Percentiles rank a stretch among this genome's conserved stretches.
Evolutionary conservation across 2,113 vertebrate genomes (phyloP).

Genomic region (Peromyscus maniculatus): DNA sequence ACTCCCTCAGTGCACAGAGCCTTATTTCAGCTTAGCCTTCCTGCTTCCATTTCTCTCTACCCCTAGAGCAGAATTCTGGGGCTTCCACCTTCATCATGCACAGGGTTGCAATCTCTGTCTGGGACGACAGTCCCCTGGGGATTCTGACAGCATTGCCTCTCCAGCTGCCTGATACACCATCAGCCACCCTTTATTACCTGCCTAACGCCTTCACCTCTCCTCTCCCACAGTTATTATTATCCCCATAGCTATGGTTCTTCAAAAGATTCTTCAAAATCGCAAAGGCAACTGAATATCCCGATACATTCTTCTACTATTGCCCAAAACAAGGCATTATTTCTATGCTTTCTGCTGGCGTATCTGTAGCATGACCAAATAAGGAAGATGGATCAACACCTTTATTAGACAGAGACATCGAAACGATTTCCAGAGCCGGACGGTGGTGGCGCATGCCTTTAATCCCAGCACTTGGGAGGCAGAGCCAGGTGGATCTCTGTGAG

Average conservation of each 20-base stretch:
- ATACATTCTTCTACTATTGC: neutral
- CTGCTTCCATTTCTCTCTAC: neutral
- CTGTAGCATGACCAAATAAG: neutral
- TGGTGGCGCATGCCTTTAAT: too few relatives aligned
- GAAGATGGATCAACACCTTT: neutral
- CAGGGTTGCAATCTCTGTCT: neutral
- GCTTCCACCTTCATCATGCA: neutral
- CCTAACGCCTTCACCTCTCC: neutral
- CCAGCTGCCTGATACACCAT: rapidly evolving
- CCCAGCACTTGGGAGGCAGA: too few relatives aligned
- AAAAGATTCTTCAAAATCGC: neutral
- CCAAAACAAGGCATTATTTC: neutral
- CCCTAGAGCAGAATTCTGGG: neutral
- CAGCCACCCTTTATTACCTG: neutral
- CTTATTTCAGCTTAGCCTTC: neutral
- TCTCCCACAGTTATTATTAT: neutral
- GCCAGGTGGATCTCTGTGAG: too few relatives aligned
- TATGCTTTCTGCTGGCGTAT: neutral
- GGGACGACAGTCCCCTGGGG: neutral
- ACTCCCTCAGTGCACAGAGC: neutral
- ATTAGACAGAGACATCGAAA: neutral
- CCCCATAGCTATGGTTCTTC: neutral
- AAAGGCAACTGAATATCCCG: neutral
- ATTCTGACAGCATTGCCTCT: rapidly evolving
- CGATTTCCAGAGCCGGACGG: neutral